Evolutionary conservation across 2,797 vertebrate species (phyloP), one percentile per base, ranked within the genome.

Genomic region (Sebastes ruberrimus): DNA sequence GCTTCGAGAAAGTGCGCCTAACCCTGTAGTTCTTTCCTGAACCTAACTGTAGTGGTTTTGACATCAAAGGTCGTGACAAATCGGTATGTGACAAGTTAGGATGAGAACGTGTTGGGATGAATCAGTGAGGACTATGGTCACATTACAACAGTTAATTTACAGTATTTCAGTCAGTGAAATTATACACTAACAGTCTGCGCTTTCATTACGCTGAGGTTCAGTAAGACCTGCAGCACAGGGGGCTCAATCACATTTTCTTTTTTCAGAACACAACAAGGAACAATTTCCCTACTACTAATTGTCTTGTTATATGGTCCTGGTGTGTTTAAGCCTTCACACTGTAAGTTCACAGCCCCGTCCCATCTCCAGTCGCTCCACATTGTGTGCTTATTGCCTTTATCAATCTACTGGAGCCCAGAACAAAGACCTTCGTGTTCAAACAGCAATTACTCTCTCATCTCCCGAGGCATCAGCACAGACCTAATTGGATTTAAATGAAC

Each of bases 401-500:
- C 94, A 95, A 91, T 94, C 94, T 96, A 95, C 97, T 96, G 95
- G 96, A 97, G 96, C 90, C 96, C 95, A 96, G 97, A 98, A 98
- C 97, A 98, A 98, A 99, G 97, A 96, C 94, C 95, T 88, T 91
- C 86, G 90, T 97, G 96, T 98, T 99, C 97, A 98, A 98, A 99
- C 96, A 97, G 94, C 96, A 97, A 96, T 96, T 97, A 97, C 96
- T 97, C 96, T 97, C 94, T 96, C 95, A 96, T 97, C 97, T 98
- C 97, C 97, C 93, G 95, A 97, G 97, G 97, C 97, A 98, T 95
- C 95, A 96, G 97, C 96, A 95, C 96, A 94, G 96, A 96, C 97
- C 96, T 98, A 99, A 98, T 98, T 98, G 97, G 97, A 98, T 98
- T 99, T 98, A 98, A 99, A 98, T 97, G 96, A 98, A 98, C 98